These are phyloP conservation scores for Agrotis clavis DNA, from an alignment of 2,888 invertebrate genomes.

Conservation along the genomic window DNA sequence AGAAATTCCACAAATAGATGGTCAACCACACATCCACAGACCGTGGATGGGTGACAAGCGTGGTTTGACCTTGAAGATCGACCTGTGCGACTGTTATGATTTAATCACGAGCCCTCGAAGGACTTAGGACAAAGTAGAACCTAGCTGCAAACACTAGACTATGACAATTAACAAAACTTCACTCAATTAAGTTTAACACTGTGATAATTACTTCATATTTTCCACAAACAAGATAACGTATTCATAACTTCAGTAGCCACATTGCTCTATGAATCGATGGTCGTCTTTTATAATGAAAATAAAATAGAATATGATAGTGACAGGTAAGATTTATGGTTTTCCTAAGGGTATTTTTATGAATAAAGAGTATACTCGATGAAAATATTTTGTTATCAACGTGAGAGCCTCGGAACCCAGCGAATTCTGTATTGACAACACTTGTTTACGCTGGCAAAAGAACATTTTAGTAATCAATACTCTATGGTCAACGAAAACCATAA, in stretches of 20 bases:
- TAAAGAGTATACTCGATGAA: constrained; percentile 35
- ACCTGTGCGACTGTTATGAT: too few species aligned
- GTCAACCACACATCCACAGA: too few species aligned
- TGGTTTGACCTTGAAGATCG: too few species aligned
- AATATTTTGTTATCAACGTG: constrained; percentile 38
- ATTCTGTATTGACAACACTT: background rate
- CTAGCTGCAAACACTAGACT: background rate
- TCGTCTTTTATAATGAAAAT: constrained; percentile 44
- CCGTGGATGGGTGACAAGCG: too few species aligned
- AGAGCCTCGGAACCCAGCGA: background rate
- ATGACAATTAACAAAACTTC: constrained; percentile 8
- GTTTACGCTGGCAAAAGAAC: background rate
- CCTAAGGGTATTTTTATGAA: constrained; percentile 45
- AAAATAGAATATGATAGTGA: constrained; percentile 46
- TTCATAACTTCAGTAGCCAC: constrained; percentile 6
- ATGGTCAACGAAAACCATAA: too few species aligned
- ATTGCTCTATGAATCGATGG: constrained; percentile 32
- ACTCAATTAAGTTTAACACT: background rate
- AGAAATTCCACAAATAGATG: too few species aligned
- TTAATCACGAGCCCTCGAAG: too few species aligned
- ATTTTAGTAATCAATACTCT: background rate
- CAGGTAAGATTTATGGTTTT: constrained; percentile 52
- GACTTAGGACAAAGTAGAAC: background rate
- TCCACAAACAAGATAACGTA: background rate
- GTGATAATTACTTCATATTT: constrained; percentile 5